These are phyloP conservation scores for Enchytraeus crypticus DNA, from an alignment of 2,888 invertebrate genomes.

Conservation along the genomic window DNA sequence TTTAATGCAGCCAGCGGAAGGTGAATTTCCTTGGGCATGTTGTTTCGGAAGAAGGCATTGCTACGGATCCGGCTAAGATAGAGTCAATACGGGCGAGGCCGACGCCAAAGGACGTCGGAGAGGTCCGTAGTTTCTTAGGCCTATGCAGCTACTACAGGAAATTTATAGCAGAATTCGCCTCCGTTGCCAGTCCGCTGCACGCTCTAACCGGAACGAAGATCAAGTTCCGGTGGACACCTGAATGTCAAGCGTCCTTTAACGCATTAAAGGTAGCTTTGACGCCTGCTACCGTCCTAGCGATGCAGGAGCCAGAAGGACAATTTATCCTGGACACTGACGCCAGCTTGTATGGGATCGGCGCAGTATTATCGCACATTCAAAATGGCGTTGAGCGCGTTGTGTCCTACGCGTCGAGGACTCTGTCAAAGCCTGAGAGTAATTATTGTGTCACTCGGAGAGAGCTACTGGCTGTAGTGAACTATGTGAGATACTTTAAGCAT, in stretches of 20 bases:
- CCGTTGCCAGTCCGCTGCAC: conserved; percentile 17
- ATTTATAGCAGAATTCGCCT: conserved; percentile 20
- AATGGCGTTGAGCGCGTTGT: conserved; percentile 15
- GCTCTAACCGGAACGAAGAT: conserved; percentile 7
- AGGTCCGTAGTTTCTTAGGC: conserved; percentile 24
- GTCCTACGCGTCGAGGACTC: conserved; percentile 14
- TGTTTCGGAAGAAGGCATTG: background rate
- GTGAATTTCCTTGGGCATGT: conserved; percentile 21
- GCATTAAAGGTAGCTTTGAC: conserved; percentile 5
- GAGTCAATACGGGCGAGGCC: background rate
- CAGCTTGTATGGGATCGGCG: conserved; percentile 6
- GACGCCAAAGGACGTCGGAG: conserved; percentile 4
- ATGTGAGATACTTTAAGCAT: conserved; percentile 26
- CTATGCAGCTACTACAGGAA: conserved; percentile 22
- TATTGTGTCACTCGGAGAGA: conserved; percentile 20
- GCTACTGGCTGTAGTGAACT: conserved; percentile 17
- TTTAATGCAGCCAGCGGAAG: conserved; percentile 13
- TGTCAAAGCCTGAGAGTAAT: conserved; percentile 10
- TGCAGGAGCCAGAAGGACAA: background rate
- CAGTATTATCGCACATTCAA: conserved; percentile 18
- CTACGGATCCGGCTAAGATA: background rate
- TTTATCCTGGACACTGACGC: conserved; percentile 19
- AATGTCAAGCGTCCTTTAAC: conserved; percentile 11
- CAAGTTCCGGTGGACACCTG: conserved; percentile 15
- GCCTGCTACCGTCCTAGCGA: conserved; percentile 13